phyloP scores from a whole-genome alignment of 2,113 vertebrate genomes.

The Gallinago undulata region DNA sequence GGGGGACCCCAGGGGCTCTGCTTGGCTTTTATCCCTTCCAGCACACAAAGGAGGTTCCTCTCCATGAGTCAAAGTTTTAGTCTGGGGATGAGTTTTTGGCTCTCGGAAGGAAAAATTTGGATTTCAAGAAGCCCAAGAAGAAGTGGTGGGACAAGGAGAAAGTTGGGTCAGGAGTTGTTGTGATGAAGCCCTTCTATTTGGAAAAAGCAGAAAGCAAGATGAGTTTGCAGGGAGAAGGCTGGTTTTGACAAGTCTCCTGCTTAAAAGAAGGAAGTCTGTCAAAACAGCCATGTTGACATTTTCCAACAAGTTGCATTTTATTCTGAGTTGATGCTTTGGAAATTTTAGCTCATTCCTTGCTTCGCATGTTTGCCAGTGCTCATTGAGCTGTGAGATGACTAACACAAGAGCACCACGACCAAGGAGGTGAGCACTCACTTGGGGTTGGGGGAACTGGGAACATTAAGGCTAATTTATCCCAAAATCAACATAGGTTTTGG shows the following conservation, averaged over 20 bases:
- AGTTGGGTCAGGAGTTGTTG: background rate
- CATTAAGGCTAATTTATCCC: background rate
- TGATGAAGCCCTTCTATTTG: background rate
- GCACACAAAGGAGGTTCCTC: background rate
- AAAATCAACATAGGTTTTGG: background rate
- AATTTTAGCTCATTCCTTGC: slow-evolving; percentile 17
- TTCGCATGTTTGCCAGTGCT: background rate
- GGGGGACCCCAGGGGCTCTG: background rate
- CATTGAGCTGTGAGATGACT: background rate
- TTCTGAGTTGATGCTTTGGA: background rate
- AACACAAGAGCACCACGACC: background rate
- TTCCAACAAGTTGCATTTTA: slow-evolving; percentile 27
- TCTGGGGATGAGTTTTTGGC: background rate
- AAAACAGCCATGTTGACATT: slow-evolving; percentile 56
- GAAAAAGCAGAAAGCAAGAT: background rate
- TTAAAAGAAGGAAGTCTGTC: slow-evolving; percentile 25
- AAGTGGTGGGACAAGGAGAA: background rate
- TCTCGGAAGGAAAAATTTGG: background rate
- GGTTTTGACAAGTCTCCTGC: slow-evolving; percentile 24
- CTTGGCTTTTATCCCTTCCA: background rate
- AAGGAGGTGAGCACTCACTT: background rate
- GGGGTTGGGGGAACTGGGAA: background rate
- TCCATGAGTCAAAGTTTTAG: background rate
- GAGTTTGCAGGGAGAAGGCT: background rate
- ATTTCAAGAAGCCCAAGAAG: background rate